phyloP scores from a whole-genome alignment of 2,113 vertebrate species.

The Taurulus bubalis region DNA sequence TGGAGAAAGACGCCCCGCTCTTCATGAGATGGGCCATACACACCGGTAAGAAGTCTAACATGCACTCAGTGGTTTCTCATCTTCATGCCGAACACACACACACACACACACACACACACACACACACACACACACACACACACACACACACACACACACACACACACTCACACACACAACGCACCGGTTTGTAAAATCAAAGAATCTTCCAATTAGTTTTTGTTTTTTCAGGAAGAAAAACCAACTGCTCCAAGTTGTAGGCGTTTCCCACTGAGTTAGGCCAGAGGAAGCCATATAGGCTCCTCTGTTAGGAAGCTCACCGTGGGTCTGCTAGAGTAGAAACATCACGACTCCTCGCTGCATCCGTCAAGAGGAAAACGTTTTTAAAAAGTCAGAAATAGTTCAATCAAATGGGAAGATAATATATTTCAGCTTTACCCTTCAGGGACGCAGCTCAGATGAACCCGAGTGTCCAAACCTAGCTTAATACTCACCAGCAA shows the following conservation, averaged over 20 bases:
- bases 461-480: too few species aligned
- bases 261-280: neutral
- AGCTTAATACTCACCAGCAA: neutral
- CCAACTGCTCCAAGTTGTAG: neutral
- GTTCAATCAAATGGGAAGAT: neutral
- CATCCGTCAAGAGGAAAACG: neutral
- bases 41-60: constrained; percentile 85
- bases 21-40: constrained; percentile 98
- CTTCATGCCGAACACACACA: neutral
- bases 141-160: neutral
- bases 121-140: neutral
- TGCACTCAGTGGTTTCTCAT: constrained; percentile 4
- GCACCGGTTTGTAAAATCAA: neutral
- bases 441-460: neutral
- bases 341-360: neutral
- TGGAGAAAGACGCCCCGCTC: constrained; percentile 95
- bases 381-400: neutral
- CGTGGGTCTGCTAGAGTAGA: neutral
- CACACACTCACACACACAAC: too few species aligned
- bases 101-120: neutral
- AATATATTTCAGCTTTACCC: neutral
- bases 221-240: neutral
- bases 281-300: neutral
- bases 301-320: neutral
- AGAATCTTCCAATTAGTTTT: neutral